phyloP scores from a whole-genome alignment of 1,140 invertebrate species.

The Stratiolaelaps scimitus region DNA sequence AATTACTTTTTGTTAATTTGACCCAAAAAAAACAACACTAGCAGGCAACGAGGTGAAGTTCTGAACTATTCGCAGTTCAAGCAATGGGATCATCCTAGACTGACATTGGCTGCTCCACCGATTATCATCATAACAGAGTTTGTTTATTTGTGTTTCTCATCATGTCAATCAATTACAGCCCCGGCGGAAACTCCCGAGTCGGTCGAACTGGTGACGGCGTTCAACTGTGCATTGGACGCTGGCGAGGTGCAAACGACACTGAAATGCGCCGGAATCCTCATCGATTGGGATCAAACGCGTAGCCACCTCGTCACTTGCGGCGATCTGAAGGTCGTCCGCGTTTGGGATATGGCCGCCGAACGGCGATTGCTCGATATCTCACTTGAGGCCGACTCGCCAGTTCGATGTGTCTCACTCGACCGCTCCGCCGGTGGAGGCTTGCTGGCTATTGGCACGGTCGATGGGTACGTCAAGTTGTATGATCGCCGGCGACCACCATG shows the following conservation, averaged over 20 bases:
- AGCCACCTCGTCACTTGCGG: slow-evolving; percentile 56
- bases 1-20: too few relatives aligned
- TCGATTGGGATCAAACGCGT: slow-evolving; percentile 65
- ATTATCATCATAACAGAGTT: too few relatives aligned
- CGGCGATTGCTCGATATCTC: slow-evolving; percentile 30
- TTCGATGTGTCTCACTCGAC: slow-evolving; percentile 8
- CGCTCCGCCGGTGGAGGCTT: not conserved
- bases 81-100: too few relatives aligned
- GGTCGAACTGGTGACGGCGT: slow-evolving; percentile 13
- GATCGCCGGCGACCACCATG: slow-evolving; percentile 1
- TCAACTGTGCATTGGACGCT: slow-evolving; percentile 19
- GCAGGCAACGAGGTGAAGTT: too few relatives aligned
- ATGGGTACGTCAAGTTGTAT: slow-evolving; percentile 13
- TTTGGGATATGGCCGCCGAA: slow-evolving; percentile 78
- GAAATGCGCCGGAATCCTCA: slow-evolving; percentile 49
- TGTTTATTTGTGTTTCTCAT: too few relatives aligned
- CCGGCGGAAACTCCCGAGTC: not conserved
- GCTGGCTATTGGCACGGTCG: not conserved
- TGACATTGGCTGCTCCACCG: too few relatives aligned
- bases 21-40: too few relatives aligned
- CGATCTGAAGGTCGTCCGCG: slow-evolving; percentile 54
- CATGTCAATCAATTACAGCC: too few relatives aligned
- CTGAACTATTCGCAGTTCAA: too few relatives aligned
- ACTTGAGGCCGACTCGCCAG: not conserved
- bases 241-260: slow-evolving; percentile 3